Evolutionary conservation across 2,113 vertebrate genomes (phyloP).

Genomic region (Mesitornis unicolor): DNA sequence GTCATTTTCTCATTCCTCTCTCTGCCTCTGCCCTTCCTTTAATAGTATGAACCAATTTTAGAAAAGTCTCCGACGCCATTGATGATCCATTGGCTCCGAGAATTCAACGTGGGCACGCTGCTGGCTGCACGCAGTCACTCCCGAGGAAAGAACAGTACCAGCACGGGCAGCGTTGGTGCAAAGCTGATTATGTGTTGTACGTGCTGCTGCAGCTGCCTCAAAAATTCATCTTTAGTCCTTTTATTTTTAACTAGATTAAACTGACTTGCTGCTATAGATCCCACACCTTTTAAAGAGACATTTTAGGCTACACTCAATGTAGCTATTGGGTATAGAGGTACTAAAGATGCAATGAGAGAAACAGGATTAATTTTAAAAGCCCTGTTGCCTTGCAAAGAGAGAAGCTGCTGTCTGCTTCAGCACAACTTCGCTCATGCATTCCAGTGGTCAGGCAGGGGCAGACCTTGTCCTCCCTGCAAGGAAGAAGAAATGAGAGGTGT

Average conservation of each 20-base stretch:
- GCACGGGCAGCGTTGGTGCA: neutral
- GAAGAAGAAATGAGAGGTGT: neutral
- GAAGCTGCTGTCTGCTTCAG: neutral
- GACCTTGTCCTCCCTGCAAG: neutral
- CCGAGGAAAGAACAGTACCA: accelerated
- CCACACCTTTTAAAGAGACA: neutral
- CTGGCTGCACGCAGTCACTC: accelerated
- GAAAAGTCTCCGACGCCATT: neutral
- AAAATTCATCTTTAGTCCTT: neutral
- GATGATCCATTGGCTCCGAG: neutral
- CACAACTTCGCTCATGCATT: accelerated
- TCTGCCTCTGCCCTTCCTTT: neutral
- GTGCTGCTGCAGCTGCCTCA: neutral
- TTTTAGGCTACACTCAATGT: neutral
- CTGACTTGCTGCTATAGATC: neutral
- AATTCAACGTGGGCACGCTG: neutral
- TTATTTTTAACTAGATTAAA: conserved; percentile 11
- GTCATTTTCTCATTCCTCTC: conserved; percentile 7
- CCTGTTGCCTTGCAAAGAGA: neutral
- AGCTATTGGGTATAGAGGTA: neutral
- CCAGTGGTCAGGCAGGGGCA: neutral
- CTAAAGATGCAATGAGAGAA: neutral
- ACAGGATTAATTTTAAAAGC: neutral
- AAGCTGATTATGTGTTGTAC: neutral
- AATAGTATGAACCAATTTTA: conserved; percentile 49